Evolutionary conservation across 2,113 vertebrate species (phyloP).

Genomic region (Microtus ochrogaster): DNA sequence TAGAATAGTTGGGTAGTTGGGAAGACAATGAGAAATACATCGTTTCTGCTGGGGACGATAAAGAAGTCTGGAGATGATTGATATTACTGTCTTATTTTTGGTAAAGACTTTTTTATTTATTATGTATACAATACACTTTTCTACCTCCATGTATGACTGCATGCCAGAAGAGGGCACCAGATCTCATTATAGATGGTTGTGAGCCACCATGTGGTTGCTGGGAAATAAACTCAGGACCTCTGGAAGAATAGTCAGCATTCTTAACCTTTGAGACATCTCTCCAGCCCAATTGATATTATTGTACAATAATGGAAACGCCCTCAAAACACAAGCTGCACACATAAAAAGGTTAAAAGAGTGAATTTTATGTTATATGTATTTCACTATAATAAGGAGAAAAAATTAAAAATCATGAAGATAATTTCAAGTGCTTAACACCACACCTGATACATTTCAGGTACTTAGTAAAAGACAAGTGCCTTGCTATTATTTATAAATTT

Average conservation of each 20-base stretch:
- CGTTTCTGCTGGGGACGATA: not conserved
- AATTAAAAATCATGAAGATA: not conserved
- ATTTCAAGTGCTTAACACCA: not conserved
- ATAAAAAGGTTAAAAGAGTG: not conserved
- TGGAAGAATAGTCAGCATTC: too few species aligned
- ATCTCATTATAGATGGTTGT: too few species aligned
- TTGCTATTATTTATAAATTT: conserved; percentile 5
- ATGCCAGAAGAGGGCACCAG: too few species aligned
- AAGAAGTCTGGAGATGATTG: not conserved
- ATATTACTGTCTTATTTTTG: not conserved
- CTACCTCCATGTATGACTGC: too few species aligned
- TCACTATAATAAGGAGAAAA: not conserved
- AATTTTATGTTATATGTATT: not conserved
- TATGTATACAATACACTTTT: too few species aligned
- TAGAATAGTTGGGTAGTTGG: not conserved
- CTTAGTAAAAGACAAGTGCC: not conserved
- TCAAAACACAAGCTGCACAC: not conserved
- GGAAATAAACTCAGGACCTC: too few species aligned
- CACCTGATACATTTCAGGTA: not conserved
- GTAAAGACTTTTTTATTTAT: too few species aligned
- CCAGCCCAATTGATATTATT: not conserved
- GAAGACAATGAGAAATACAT: not conserved
- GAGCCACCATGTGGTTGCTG: too few species aligned
- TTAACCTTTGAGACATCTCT: too few species aligned
- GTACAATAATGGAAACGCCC: not conserved